Conservation (phyloP, 1,140 invertebrate genomes). For the Drosophila albomicans region DNA sequence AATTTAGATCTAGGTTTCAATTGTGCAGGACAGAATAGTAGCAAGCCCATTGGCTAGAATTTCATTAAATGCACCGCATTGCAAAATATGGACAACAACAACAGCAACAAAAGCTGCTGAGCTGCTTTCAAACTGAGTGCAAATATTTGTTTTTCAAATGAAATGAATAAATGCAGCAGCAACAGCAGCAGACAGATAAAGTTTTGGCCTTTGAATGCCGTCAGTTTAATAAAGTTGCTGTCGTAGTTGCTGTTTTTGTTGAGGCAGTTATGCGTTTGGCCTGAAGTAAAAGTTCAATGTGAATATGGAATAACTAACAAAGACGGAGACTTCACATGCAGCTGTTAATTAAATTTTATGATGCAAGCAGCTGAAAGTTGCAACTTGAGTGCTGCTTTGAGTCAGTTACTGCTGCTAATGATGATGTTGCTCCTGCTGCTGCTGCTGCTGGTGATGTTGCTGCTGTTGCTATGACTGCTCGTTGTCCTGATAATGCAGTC, state of each 20-base stretch:
- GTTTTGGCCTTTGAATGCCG: constrained; percentile 37
- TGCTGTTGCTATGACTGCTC: constrained; percentile 55
- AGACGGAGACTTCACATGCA: constrained; percentile 16
- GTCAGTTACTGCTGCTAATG: constrained; percentile 32
- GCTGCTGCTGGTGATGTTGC: constrained; percentile 5
- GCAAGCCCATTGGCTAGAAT: constrained; percentile 40
- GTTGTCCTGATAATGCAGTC: constrained; percentile 40
- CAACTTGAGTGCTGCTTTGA: constrained; percentile 43
- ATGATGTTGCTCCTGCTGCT: constrained; percentile 34
- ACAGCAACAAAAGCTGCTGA: constrained; percentile 23
- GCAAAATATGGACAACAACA: constrained; percentile 55
- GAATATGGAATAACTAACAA: constrained; percentile 29
- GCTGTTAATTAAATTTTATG: constrained; percentile 79
- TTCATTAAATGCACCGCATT: constrained; percentile 56
- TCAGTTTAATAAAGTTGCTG: constrained; percentile 71
- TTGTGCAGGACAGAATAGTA: not conserved
- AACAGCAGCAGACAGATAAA: constrained; percentile 21
- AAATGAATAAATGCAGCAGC: constrained; percentile 66
- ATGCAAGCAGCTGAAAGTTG: constrained; percentile 59
- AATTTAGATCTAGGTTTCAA: constrained; percentile 53
- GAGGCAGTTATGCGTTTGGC: constrained; percentile 15
- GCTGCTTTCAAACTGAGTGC: constrained; percentile 44
- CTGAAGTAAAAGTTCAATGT: constrained; percentile 61
- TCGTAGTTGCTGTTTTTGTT: constrained; percentile 26
- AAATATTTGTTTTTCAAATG: constrained; percentile 80